Base-by-base conservation (phyloP, 2,888 invertebrate species). In the Psylliodes chrysocephalus region DNA sequence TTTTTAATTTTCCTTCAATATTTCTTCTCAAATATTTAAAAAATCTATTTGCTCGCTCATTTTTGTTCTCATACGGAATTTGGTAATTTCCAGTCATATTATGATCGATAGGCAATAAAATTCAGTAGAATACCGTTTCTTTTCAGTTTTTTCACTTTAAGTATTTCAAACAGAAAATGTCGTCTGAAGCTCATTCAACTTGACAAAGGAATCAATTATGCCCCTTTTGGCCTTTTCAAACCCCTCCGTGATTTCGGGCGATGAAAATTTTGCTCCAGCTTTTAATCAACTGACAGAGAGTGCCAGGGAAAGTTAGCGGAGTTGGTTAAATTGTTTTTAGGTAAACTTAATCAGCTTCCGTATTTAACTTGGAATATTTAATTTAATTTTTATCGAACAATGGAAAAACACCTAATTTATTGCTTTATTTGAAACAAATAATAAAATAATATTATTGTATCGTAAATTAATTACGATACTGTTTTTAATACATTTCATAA, bases 131-230 rank as follows among this genome's bases (percentile, higher is more conserved):
- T 40, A 49, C 49, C 28, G 38, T 38, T 51, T 25, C 28, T 49
- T 59, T 59, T 40, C 40, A 49, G 17, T 17, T 35, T 49, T 49
- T 59, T 47, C 17, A 49, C 28, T 40, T 51, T 10, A 17, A 40
- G 40, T 49, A 49, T 28, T 40, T 59, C 49, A 59, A 49, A 59
- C 49, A 51, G 51, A 49, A 51, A 57, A 49, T 40, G 40, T 59
- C 49, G 40, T 35, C 56, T 46, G 28, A 59, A 42, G 49, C 28
- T 17, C 18, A 59, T 59, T 51, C 59, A 51, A 51, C 40, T 14
- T 40, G 40, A 59, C 59, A 59, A 59, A 49, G 44, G 28, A 59
- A 59, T 59, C 49, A 59, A 59, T 59, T 51, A 51, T 51, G 49
- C 40, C 57, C 51, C 51, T 40, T 57, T 49, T 38, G 28, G 19